These are phyloP conservation scores for Bubo scandiacus DNA, from an alignment of 2,113 vertebrate species.

Conservation along the genomic window DNA sequence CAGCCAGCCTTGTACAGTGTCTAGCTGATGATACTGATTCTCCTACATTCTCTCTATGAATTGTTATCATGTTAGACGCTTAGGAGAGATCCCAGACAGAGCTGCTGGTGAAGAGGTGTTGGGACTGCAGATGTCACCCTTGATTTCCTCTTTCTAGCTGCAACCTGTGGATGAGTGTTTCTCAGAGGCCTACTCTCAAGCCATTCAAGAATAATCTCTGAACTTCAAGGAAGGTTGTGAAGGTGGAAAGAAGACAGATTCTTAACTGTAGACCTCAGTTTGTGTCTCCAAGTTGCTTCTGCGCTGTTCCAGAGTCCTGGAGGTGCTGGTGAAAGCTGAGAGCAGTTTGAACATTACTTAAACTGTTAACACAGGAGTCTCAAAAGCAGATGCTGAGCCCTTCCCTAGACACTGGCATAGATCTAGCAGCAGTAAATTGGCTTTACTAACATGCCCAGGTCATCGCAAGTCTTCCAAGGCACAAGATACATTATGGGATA, in stretches of 20 bases:
- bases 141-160: not conserved
- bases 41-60: not conserved
- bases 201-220: not conserved
- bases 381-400: not conserved
- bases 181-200: not conserved
- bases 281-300: not conserved
- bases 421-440: not conserved
- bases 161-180: not conserved
- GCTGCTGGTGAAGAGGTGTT: not conserved
- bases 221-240: not conserved
- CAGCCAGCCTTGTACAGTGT: not conserved
- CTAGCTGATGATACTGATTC: not conserved
- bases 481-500: not conserved
- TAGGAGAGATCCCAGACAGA: not conserved
- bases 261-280: not conserved
- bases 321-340: not conserved
- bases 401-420: not conserved
- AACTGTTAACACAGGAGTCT: accelerated
- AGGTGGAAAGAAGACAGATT: not conserved
- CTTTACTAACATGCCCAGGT: not conserved
- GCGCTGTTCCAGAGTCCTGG: not conserved
- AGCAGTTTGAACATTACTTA: not conserved
- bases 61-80: accelerated
- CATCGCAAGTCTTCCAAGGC: not conserved
- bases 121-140: not conserved